Conservation (phyloP, 2,113 vertebrate genomes). For the Regulus satrapa region DNA sequence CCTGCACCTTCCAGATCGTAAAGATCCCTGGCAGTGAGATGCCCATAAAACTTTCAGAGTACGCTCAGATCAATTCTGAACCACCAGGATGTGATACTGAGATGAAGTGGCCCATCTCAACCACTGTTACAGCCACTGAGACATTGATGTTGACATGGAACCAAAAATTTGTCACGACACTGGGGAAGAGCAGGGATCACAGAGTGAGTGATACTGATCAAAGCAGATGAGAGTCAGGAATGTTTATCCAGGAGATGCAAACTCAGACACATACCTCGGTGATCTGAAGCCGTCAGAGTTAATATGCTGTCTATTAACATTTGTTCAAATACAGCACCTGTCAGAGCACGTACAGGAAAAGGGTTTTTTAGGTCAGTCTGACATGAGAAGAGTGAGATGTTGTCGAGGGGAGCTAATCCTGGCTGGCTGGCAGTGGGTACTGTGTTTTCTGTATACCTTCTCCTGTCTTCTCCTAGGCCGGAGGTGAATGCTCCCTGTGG, state of each 20-base stretch:
- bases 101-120: neutral
- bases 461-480: neutral
- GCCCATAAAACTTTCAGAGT: neutral
- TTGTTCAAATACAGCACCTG: constrained; percentile 50
- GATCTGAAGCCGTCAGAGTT: constrained; percentile 27
- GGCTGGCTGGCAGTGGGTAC: neutral
- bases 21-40: neutral
- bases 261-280: neutral
- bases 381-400: neutral
- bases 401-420: neutral
- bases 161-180: neutral
- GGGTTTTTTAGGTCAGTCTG: constrained; percentile 14
- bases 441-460: neutral
- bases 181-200: neutral
- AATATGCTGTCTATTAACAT: constrained; percentile 59
- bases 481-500: neutral
- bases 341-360: neutral
- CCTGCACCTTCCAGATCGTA: neutral
- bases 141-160: neutral
- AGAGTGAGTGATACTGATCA: constrained; percentile 57
- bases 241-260: constrained; percentile 19
- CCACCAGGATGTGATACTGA: neutral
- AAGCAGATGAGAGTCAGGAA: constrained; percentile 57
- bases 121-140: neutral
- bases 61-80: neutral